A percentile compares a stretch with the other conserved stretches of the same genome.
These are phyloP conservation scores for Larimichthys crocea DNA, from an alignment of 2,113 vertebrate genomes.

Conservation along the genomic window DNA sequence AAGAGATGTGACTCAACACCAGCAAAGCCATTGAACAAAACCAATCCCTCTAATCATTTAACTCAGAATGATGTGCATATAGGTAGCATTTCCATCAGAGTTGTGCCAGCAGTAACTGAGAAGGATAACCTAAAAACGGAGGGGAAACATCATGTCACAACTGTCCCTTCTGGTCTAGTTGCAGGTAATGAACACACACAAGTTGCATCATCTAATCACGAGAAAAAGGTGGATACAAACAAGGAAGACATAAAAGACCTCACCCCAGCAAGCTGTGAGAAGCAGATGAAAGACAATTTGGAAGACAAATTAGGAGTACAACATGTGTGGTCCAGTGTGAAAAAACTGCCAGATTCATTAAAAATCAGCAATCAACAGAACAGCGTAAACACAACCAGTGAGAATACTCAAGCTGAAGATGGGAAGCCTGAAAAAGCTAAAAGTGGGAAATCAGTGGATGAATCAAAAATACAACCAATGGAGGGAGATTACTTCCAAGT, in stretches of 20 bases:
- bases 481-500: constrained; percentile 77
- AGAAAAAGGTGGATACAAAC: constrained; percentile 31
- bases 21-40: constrained; percentile 16
- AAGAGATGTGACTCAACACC: constrained; percentile 13
- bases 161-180: not conserved
- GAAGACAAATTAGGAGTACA: constrained; percentile 50
- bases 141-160: constrained; percentile 17
- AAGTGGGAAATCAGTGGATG: constrained; percentile 5
- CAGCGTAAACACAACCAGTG: constrained; percentile 14
- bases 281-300: constrained; percentile 19
- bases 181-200: constrained; percentile 17
- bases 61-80: constrained; percentile 57
- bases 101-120: constrained; percentile 50
- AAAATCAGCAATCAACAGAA: constrained; percentile 41
- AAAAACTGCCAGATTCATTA: constrained; percentile 46
- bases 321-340: constrained; percentile 45
- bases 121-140: constrained; percentile 7
- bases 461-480: constrained; percentile 21
- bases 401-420: constrained; percentile 34
- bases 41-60: not conserved
- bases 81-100: constrained; percentile 69
- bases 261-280: constrained; percentile 15
- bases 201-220: constrained; percentile 10
- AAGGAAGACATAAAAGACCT: constrained; percentile 14
- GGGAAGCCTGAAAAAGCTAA: constrained; percentile 30